Conservation (phyloP, 2,113 vertebrate genomes). For the Lagenorhynchus albirostris region DNA sequence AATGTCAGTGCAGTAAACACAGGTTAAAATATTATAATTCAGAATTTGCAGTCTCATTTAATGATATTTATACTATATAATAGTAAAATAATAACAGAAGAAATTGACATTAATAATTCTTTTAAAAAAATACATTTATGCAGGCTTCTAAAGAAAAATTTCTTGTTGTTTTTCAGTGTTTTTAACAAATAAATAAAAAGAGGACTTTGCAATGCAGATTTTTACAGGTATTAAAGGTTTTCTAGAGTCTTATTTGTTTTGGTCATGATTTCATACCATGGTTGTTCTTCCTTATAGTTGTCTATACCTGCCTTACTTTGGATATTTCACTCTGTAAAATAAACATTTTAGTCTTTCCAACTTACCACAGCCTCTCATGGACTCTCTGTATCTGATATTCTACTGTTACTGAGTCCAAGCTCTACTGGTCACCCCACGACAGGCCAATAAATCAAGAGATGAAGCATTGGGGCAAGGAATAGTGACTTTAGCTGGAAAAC, state of each 20-base stretch:
- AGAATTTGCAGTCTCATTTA: background rate
- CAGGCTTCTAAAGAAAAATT: background rate
- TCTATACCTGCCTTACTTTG: background rate
- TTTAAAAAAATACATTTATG: background rate
- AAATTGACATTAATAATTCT: background rate
- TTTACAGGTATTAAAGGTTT: background rate
- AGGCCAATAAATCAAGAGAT: background rate
- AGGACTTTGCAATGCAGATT: background rate
- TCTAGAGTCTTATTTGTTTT: background rate
- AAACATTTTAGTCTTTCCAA: background rate
- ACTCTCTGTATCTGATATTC: background rate
- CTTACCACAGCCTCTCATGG: background rate
- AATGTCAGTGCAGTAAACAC: background rate
- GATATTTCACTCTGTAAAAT: background rate
- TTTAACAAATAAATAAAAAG: background rate
- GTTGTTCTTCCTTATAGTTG: background rate
- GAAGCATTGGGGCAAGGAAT: background rate
- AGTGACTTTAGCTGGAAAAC: background rate
- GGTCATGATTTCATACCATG: background rate
- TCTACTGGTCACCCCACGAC: background rate
- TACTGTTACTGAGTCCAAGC: background rate
- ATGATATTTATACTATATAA: background rate
- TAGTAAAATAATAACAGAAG: background rate
- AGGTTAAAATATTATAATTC: background rate
- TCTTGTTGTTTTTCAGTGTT: background rate